Base-by-base conservation (phyloP, 2,888 invertebrate species). In the Fragum sueziense region DNA sequence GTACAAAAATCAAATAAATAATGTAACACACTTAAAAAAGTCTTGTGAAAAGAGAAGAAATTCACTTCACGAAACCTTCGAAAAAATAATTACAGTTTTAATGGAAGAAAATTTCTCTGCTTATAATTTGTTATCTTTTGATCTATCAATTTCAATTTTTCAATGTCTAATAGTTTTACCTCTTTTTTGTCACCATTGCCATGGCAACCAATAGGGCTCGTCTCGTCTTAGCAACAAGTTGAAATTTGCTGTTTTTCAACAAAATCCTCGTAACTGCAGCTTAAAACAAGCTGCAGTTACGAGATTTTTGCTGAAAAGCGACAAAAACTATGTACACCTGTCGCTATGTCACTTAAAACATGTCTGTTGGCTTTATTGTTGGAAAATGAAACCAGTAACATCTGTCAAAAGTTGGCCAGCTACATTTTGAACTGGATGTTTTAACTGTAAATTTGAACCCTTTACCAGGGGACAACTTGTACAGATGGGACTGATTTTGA, bases 251-350 rank as follows among this genome's bases (percentile, higher is more conserved):
- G 22, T 54, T 27, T n/a, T n/a, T n/a, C n/a, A n/a, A n/a, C n/a
- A n/a, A n/a, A n/a, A n/a, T n/a, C n/a, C n/a, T n/a, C n/a, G n/a
- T n/a, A n/a, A n/a, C n/a, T n/a, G n/a, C n/a, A n/a, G n/a, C n/a
- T n/a, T n/a, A n/a, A n/a, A n/a, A n/a, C n/a, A n/a, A n/a, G n/a
- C n/a, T n/a, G n/a, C n/a, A n/a, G n/a, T n/a, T n/a, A n/a, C n/a
- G n/a, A n/a, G n/a, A n/a, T n/a, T n/a, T n/a, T n/a, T n/a, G n/a
- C n/a, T n/a, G n/a, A n/a, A n/a, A n/a, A n/a, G n/a, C n/a, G n/a
- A n/a, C n/a, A n/a, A n/a, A n/a, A n/a, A 57, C 57, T 57, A 22
- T 57, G 57, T 65, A 37, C 65, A 65, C 65, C 65, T 65, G 65
- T 65, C 65, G 22, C 11, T 11, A 22, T 65, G 65, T 65, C 65